Evolutionary conservation across 2,888 invertebrate species (phyloP).

Genomic region (Zygaena filipendulae): DNA sequence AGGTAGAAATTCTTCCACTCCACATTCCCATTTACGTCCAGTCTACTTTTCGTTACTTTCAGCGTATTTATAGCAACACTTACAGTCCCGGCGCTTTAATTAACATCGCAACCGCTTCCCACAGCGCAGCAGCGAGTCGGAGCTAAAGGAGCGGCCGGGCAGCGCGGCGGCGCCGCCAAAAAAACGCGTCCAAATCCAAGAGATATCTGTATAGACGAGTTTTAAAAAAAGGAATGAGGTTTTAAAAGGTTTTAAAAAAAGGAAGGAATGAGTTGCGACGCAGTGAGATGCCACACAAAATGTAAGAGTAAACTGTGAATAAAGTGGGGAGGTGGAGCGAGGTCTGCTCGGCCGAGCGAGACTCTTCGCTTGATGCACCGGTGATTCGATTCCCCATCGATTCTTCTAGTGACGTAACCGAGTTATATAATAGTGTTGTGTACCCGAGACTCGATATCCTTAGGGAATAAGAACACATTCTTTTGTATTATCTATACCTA

Average conservation of each 20-base stretch:
- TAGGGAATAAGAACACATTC: too few species aligned
- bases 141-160: constrained; percentile 46
- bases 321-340: constrained; percentile 5
- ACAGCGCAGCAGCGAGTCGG: constrained; percentile 66
- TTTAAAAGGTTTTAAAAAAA: constrained; percentile 4
- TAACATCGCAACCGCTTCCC: too few species aligned
- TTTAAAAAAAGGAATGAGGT: constrained; percentile 19
- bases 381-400: too few species aligned
- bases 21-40: not conserved
- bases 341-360: too few species aligned
- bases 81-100: too few species aligned
- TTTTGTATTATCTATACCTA: too few species aligned
- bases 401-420: too few species aligned
- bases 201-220: constrained; percentile 78
- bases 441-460: too few species aligned
- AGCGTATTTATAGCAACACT: too few species aligned
- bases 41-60: too few species aligned
- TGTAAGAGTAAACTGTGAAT: constrained; percentile 13
- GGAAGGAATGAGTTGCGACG: constrained; percentile 11
- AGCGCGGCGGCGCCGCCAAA: constrained; percentile 66
- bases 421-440: too few species aligned
- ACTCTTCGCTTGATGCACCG: too few species aligned
- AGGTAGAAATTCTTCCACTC: constrained; percentile 42
- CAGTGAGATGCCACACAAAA: constrained; percentile 2
- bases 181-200: constrained; percentile 84